Evolutionary conservation across 1,140 invertebrate species (phyloP).

Genomic region (Drosophila persimilis): DNA sequence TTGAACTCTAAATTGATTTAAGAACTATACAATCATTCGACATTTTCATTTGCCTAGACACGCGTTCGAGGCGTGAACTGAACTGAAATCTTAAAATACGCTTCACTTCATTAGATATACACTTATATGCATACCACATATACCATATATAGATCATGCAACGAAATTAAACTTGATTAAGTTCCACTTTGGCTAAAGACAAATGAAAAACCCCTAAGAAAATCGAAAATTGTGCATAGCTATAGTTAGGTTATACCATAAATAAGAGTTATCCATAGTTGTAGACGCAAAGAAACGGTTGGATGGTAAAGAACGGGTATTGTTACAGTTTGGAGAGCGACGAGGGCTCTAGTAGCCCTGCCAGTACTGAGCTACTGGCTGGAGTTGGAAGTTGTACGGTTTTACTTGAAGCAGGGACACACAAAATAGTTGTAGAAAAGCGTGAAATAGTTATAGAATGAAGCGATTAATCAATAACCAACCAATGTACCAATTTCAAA

Average conservation of each 20-base stretch:
- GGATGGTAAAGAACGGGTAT: conserved; percentile 30
- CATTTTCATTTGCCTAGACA: conserved; percentile 18
- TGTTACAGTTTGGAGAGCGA: conserved; percentile 48
- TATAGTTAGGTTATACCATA: conserved; percentile 20
- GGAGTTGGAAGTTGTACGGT: conserved; percentile 51
- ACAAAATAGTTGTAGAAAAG: conserved; percentile 64
- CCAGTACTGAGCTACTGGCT: not conserved
- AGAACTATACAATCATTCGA: conserved; percentile 9
- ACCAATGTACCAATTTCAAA: conserved; percentile 26
- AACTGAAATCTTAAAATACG: conserved; percentile 43
- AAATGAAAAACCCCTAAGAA: not conserved
- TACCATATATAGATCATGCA: conserved; percentile 28
- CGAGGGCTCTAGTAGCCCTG: not conserved
- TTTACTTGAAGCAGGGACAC: conserved; percentile 69
- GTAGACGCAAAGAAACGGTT: conserved; percentile 11
- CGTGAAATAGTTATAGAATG: conserved; percentile 53
- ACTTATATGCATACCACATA: not conserved
- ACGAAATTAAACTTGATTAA: conserved; percentile 59
- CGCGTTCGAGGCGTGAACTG: conserved; percentile 14
- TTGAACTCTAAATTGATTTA: conserved; percentile 54
- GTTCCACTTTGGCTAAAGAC: conserved; percentile 39
- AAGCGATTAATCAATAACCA: conserved; percentile 15
- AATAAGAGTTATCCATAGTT: conserved; percentile 24
- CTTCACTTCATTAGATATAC: conserved; percentile 31
- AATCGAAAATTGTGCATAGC: not conserved